Percentiles rank a stretch among this genome's conserved stretches.
Evolutionary conservation across 2,797 vertebrate species (phyloP).

Genomic region (Vipera latastei): DNA sequence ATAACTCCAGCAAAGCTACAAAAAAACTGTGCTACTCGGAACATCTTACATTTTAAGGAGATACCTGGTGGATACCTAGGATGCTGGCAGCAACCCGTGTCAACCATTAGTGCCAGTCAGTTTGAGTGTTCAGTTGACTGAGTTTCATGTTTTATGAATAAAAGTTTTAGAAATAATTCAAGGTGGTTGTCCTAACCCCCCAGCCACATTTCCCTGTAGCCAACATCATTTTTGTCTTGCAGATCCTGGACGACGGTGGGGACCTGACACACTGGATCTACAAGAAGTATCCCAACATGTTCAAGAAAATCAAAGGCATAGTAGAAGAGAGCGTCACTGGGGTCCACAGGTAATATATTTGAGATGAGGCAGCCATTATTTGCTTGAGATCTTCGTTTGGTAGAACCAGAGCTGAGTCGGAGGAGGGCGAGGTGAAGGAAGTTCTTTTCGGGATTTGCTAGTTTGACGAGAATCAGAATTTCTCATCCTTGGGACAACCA

Average conservation of each 20-base stretch:
- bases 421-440: no score
- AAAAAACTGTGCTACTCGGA: no score
- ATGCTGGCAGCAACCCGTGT: no score
- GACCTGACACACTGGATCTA: constrained; percentile 99
- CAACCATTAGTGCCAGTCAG: no score
- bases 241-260: constrained; percentile 96
- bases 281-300: constrained; percentile 98
- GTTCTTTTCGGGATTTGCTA: no score
- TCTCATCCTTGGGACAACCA: no score
- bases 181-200: neutral
- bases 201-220: neutral
- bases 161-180: neutral
- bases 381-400: neutral
- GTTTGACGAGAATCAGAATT: no score
- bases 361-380: neutral
- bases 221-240: constrained; percentile 22
- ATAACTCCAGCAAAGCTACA: no score
- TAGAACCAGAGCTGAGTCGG: neutral
- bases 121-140: no score
- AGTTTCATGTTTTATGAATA: no score
- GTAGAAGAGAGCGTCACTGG: constrained; percentile 98
- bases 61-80: no score
- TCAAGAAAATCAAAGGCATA: constrained; percentile 98
- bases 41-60: no score
- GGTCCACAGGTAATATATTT: constrained; percentile 83